These are phyloP conservation scores for Steinernema scapterisci DNA, from an alignment of 2,888 invertebrate species.

Conservation along the genomic window DNA sequence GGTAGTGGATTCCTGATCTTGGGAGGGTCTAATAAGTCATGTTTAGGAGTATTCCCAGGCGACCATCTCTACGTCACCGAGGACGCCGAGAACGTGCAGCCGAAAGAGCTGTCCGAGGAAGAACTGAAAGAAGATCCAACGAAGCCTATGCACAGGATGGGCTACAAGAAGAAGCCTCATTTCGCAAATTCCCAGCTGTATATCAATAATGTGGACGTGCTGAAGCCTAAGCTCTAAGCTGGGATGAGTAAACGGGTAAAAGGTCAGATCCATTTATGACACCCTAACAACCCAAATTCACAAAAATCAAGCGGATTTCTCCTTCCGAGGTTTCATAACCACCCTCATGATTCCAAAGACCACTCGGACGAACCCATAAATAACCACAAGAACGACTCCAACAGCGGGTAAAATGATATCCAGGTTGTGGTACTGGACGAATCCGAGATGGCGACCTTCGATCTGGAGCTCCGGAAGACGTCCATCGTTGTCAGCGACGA, in stretches of 20 bases:
- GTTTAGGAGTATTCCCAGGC: not conserved
- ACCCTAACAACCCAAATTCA: no score
- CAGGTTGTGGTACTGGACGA: slow-evolving; percentile 41
- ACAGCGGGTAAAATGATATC: slow-evolving; percentile 35
- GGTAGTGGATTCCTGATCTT: not conserved
- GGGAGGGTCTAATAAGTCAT: no score
- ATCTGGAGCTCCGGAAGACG: slow-evolving; percentile 43
- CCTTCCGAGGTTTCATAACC: not conserved
- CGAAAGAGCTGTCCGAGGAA: not conserved
- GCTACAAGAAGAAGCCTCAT: slow-evolving; percentile 14
- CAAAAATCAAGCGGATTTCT: not conserved
- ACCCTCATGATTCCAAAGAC: not conserved
- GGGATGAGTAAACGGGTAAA: no score
- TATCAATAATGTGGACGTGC: not conserved
- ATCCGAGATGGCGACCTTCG: slow-evolving; percentile 36
- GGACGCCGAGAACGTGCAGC: not conserved
- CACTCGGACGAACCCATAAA: not conserved
- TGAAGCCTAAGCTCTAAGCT: no score
- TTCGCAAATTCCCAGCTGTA: slow-evolving; percentile 15
- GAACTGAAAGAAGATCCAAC: not conserved
- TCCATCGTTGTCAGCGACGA: slow-evolving; percentile 44
- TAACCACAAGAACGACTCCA: not conserved
- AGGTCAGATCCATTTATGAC: no score
- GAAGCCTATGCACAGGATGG: not conserved
- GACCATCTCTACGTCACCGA: not conserved